These are phyloP conservation scores for Takifugu flavidus DNA, from an alignment of 2,113 vertebrate genomes.

Conservation along the genomic window DNA sequence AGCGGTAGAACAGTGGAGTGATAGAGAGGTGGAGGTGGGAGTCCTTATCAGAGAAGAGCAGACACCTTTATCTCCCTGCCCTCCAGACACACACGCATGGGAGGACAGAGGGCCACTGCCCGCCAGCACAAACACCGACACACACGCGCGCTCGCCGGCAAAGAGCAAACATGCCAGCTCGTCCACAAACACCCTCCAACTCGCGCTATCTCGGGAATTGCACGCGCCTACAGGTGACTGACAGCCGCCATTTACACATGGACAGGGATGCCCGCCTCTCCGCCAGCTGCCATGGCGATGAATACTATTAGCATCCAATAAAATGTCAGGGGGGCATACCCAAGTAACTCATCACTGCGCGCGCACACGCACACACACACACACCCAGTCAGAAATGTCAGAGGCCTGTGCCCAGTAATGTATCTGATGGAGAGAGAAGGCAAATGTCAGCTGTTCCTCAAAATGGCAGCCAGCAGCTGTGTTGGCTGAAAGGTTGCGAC, in stretches of 20 bases:
- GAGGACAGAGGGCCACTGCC: constrained; percentile 25
- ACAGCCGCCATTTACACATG: constrained; percentile 59
- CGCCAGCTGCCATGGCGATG: constrained; percentile 51
- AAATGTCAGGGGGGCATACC: constrained; percentile 69
- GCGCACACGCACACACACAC: constrained; percentile 29
- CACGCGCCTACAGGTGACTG: constrained; percentile 46
- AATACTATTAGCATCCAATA: constrained; percentile 68
- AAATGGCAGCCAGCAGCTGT: constrained; percentile 66
- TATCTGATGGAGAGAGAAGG: constrained; percentile 69
- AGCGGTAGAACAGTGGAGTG: constrained; percentile 50
- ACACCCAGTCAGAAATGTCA: constrained; percentile 65
- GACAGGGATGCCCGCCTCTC: constrained; percentile 38
- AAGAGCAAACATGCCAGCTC: not conserved
- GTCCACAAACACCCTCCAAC: not conserved
- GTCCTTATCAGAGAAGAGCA: constrained; percentile 72
- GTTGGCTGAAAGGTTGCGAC: constrained; percentile 34
- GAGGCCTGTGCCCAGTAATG: constrained; percentile 64
- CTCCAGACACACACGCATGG: constrained; percentile 47
- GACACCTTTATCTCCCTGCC: constrained; percentile 63
- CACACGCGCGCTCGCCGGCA: constrained; percentile 8
- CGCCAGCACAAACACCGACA: constrained; percentile 24
- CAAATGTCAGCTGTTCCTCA: constrained; percentile 73
- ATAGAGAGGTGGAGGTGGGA: constrained; percentile 67
- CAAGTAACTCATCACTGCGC: constrained; percentile 53
- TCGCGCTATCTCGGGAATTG: constrained; percentile 7